Conservation (phyloP, 2,797 vertebrate species). For the Columba guinea region DNA sequence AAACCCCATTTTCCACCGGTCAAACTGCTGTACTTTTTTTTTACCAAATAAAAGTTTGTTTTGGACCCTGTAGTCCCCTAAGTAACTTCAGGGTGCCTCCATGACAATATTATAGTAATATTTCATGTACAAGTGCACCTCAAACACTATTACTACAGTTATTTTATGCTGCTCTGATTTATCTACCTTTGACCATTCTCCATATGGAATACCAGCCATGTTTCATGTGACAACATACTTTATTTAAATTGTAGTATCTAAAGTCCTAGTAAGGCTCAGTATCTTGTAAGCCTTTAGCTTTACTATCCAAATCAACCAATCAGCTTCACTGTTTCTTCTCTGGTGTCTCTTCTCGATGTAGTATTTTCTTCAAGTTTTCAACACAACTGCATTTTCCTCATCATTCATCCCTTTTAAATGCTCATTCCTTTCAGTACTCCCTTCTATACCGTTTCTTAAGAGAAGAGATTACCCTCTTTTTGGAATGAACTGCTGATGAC, state of each 20-base stretch:
- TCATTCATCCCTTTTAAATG: not conserved
- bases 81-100: no score
- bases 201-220: rapidly evolving
- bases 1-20: no score
- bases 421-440: not conserved
- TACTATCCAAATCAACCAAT: not conserved
- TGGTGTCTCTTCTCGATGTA: not conserved
- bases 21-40: no score
- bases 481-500: not conserved
- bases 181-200: not conserved
- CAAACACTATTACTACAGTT: not conserved
- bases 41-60: no score
- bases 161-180: not conserved
- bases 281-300: not conserved
- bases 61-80: no score
- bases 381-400: not conserved
- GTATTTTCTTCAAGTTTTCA: not conserved
- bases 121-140: not conserved
- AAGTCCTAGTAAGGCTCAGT: not conserved
- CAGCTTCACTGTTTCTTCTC: not conserved
- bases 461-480: not conserved
- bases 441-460: not conserved
- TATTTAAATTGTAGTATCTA: not conserved
- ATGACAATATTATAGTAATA: not conserved
- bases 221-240: not conserved